phyloP scores from a whole-genome alignment of 2,888 invertebrate genomes.

The Harpagoxenus sublaevis region DNA sequence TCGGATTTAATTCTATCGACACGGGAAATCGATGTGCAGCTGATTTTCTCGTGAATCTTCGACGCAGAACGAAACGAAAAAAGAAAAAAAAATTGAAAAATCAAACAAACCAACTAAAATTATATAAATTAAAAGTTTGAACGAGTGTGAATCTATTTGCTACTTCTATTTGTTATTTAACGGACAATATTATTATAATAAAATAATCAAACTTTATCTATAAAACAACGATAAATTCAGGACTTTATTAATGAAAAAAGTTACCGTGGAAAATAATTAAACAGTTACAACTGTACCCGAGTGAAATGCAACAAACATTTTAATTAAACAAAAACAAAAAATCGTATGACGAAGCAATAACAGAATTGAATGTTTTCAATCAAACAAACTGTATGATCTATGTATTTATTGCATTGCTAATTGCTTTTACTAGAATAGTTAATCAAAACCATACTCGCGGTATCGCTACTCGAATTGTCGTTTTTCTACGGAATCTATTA shows the following conservation, averaged over 20 bases:
- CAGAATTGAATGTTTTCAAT: background rate
- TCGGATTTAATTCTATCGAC: conserved; percentile 2
- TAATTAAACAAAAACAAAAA: conserved; percentile 4
- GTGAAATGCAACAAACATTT: background rate
- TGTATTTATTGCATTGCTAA: background rate
- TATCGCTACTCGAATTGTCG: background rate
- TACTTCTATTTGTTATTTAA: background rate
- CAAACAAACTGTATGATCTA: background rate
- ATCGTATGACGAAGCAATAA: background rate
- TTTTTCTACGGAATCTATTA: background rate
- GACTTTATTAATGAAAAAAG: background rate
- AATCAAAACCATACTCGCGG: background rate
- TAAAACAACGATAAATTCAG: background rate
- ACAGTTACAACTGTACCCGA: background rate
- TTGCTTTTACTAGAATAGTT: conserved; percentile 1
- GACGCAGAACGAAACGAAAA: conserved; percentile 1
- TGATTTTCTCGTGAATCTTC: background rate
- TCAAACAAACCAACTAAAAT: background rate
- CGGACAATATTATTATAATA: background rate
- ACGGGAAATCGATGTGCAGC: background rate
- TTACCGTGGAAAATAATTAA: background rate
- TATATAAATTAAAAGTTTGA: background rate
- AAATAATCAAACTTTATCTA: background rate
- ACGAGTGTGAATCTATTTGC: conserved; percentile 19
- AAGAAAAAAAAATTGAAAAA: conserved; percentile 34